Percentiles rank a stretch among this genome's conserved stretches.
Conservation (phyloP, 2,888 invertebrate species). For the Pterostichus niger region DNA sequence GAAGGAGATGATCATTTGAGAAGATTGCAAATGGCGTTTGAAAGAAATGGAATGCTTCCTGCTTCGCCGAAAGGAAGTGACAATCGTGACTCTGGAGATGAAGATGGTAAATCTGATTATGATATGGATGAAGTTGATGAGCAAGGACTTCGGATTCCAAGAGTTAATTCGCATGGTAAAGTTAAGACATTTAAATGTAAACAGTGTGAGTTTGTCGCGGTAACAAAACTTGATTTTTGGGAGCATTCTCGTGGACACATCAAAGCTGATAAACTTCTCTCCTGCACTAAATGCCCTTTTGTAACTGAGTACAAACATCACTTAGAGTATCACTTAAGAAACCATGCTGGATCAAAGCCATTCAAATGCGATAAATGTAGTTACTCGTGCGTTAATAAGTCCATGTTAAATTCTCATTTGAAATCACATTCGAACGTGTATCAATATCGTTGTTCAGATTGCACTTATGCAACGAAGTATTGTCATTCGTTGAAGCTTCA, state of each 20-base stretch:
- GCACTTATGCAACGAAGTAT: slow-evolving; percentile 98
- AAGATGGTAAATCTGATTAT: slow-evolving; percentile 78
- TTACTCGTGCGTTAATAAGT: slow-evolving; percentile 97
- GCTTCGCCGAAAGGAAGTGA: slow-evolving; percentile 72
- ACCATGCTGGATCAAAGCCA: slow-evolving; percentile 97
- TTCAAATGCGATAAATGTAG: slow-evolving; percentile 94
- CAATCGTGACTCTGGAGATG: slow-evolving; percentile 74
- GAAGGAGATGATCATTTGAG: slow-evolving; percentile 72
- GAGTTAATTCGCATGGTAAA: slow-evolving; percentile 89
- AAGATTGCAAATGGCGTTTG: slow-evolving; percentile 74
- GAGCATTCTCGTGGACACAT: slow-evolving; percentile 94
- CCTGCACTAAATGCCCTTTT: slow-evolving; percentile 96
- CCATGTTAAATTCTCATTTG: slow-evolving; percentile 98
- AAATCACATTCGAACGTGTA: slow-evolving; percentile 97
- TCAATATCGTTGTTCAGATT: slow-evolving; percentile 95
- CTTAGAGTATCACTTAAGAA: slow-evolving; percentile 96
- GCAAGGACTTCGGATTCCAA: slow-evolving; percentile 81
- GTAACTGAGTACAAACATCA: slow-evolving; percentile 99
- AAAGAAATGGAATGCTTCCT: slow-evolving; percentile 71
- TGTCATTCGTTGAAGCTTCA: slow-evolving; percentile 98
- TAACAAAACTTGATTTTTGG: slow-evolving; percentile 96
- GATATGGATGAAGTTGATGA: slow-evolving; percentile 80
- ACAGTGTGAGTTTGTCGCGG: slow-evolving; percentile 91
- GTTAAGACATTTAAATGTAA: slow-evolving; percentile 95
- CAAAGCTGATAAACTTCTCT: slow-evolving; percentile 93